Conservation (phyloP, 2,113 vertebrate genomes). For the Cryptomyrus ogoouensis region DNA sequence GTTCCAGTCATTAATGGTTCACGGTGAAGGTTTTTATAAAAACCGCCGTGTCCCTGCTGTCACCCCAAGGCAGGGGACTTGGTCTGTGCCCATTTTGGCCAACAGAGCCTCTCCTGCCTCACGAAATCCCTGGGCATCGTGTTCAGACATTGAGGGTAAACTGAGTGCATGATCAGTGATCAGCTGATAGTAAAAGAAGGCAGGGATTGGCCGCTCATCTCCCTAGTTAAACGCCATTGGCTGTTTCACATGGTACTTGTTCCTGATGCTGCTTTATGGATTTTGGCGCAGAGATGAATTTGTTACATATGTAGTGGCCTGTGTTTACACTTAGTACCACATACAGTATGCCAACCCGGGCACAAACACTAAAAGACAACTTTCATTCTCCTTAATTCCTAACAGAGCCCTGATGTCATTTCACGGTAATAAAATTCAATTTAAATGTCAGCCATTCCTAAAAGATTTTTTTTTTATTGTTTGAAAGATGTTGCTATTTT, state of each 20-base stretch:
- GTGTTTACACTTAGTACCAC: background rate
- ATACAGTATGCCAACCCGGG: background rate
- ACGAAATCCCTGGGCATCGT: slow-evolving; percentile 47
- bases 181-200: slow-evolving; percentile 14
- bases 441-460: slow-evolving; percentile 34
- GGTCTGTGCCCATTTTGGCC: slow-evolving; percentile 63
- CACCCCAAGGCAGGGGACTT: slow-evolving; percentile 61
- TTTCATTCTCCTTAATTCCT: slow-evolving; percentile 30
- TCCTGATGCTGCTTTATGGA: slow-evolving; percentile 15
- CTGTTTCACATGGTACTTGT: slow-evolving; percentile 28
- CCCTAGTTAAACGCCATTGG: slow-evolving; percentile 1
- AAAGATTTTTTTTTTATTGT: background rate
- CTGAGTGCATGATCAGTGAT: slow-evolving; percentile 15
- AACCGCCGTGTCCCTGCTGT: slow-evolving; percentile 54
- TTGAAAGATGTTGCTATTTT: slow-evolving; percentile 12
- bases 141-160: slow-evolving; percentile 9
- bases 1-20: slow-evolving; percentile 63
- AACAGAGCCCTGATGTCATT: slow-evolving; percentile 31
- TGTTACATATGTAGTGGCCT: slow-evolving; percentile 6
- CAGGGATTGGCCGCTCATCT: background rate
- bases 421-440: slow-evolving; percentile 38
- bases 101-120: slow-evolving; percentile 58
- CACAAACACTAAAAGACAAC: slow-evolving; percentile 10
- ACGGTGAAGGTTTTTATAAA: slow-evolving; percentile 62
- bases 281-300: slow-evolving; percentile 16